Evolutionary conservation across 2,113 vertebrate species (phyloP).

Genomic region (Maccullochella peelii): DNA sequence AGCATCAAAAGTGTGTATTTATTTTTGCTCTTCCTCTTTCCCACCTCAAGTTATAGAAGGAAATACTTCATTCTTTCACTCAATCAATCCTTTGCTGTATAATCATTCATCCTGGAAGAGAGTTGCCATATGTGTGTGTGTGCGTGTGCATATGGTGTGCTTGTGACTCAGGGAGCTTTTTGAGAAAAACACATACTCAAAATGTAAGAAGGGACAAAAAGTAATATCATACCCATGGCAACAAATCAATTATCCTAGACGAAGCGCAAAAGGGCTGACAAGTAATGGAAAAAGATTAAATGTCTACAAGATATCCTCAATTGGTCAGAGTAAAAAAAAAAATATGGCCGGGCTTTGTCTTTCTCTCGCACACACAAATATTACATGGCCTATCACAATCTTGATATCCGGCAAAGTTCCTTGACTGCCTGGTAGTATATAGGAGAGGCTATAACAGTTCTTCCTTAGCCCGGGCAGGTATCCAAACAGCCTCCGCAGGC

Average conservation of each 20-base stretch:
- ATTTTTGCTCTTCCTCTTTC: neutral
- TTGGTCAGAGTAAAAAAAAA: neutral
- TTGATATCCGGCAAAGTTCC: conserved; percentile 43
- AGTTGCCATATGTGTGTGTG: neutral
- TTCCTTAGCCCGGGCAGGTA: conserved; percentile 60
- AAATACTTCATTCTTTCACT: neutral
- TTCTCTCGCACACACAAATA: neutral
- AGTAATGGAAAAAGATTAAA: conserved; percentile 42
- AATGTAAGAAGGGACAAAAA: conserved; percentile 33
- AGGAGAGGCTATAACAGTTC: conserved; percentile 59
- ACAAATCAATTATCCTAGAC: conserved; percentile 57
- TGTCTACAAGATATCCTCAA: conserved; percentile 20
- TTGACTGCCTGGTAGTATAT: conserved; percentile 49
- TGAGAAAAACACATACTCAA: conserved; percentile 31
- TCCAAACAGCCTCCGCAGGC: conserved; percentile 71
- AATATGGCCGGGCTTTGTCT: conserved; percentile 6
- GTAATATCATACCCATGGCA: conserved; percentile 53
- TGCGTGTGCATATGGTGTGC: neutral
- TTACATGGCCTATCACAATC: conserved; percentile 42
- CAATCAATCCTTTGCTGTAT: neutral
- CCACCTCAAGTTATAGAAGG: neutral
- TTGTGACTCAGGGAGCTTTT: neutral
- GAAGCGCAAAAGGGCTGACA: conserved; percentile 32
- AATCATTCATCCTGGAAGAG: conserved; percentile 4
- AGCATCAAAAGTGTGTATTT: neutral